Evolutionary conservation across 2,888 invertebrate genomes (phyloP).

Genomic region (Anagyrus pseudococci): DNA sequence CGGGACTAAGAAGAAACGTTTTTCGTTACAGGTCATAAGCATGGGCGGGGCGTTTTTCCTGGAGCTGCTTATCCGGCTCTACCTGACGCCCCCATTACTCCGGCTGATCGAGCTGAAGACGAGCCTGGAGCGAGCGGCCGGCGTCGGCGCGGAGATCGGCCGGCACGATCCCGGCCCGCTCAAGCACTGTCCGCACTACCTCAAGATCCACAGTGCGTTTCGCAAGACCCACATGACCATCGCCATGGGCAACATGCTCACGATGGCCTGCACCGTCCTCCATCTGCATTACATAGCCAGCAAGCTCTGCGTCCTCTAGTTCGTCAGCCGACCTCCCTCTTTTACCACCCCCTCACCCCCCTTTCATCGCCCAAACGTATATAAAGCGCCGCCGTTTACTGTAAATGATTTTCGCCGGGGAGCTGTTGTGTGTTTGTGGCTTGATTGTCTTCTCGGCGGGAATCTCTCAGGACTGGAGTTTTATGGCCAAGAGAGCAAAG

Average conservation of each 20-base stretch:
- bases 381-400: too few relatives aligned
- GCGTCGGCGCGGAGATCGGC: slow-evolving; percentile 82
- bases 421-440: too few relatives aligned
- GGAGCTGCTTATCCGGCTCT: slow-evolving; percentile 78
- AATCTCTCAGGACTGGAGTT: too few relatives aligned
- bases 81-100: slow-evolving; percentile 77
- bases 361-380: too few relatives aligned
- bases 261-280: slow-evolving; percentile 72
- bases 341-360: too few relatives aligned
- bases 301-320: slow-evolving; percentile 60
- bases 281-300: slow-evolving; percentile 73
- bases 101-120: slow-evolving; percentile 77
- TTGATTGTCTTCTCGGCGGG: too few relatives aligned
- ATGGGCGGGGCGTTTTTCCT: slow-evolving; percentile 74
- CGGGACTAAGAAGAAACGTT: too few relatives aligned
- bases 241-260: slow-evolving; percentile 80
- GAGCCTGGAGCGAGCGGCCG: slow-evolving; percentile 76
- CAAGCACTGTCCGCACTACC: slow-evolving; percentile 80
- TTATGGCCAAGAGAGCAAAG: too few relatives aligned
- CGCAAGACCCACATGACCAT: slow-evolving; percentile 78
- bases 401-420: too few relatives aligned
- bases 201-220: slow-evolving; percentile 76
- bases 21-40: slow-evolving; percentile 67
- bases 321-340: neutral
- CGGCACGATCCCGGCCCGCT: slow-evolving; percentile 74